Conservation (phyloP, 2,888 invertebrate species). For the Napeogenes inachia region DNA sequence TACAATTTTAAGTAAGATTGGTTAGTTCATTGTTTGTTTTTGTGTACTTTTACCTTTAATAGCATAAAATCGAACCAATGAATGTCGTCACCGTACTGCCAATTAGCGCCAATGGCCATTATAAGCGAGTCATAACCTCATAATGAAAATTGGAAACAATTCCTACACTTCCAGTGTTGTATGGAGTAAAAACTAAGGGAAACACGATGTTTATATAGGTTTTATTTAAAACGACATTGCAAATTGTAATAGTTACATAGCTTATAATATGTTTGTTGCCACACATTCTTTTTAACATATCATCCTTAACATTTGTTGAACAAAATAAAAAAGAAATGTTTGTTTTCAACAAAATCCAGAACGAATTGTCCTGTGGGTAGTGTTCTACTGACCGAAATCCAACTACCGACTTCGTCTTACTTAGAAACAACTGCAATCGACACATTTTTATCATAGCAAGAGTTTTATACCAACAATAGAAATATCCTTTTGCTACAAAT, state of each 20-base stretch:
- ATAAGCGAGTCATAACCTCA: slow-evolving; percentile 15
- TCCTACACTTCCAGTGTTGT: not conserved
- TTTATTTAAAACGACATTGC: too few species aligned
- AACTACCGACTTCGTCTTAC: slow-evolving; percentile 1
- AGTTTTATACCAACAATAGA: slow-evolving; percentile 3
- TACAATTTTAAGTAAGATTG: slow-evolving; percentile 5
- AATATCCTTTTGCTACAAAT: slow-evolving; percentile 3
- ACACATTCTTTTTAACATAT: too few species aligned
- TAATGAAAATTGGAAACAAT: slow-evolving; percentile 11
- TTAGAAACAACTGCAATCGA: slow-evolving; percentile 4
- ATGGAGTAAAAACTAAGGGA: not conserved
- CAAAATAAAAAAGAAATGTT: too few species aligned
- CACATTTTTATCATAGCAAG: slow-evolving; percentile 4
- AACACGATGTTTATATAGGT: not conserved
- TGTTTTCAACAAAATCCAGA: not conserved
- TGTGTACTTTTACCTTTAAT: slow-evolving; percentile 23
- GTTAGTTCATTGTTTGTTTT: slow-evolving; percentile 11
- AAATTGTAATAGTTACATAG: too few species aligned
- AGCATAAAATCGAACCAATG: slow-evolving; percentile 48
- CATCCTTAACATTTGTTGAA: too few species aligned
- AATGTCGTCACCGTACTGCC: slow-evolving; percentile 51
- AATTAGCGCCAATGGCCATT: slow-evolving; percentile 69
- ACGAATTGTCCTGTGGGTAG: not conserved
- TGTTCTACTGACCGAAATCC: slow-evolving; percentile 5
- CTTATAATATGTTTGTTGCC: too few species aligned